Evolutionary conservation across 2,797 vertebrate genomes (phyloP).

Genomic region (Lates japonicus): DNA sequence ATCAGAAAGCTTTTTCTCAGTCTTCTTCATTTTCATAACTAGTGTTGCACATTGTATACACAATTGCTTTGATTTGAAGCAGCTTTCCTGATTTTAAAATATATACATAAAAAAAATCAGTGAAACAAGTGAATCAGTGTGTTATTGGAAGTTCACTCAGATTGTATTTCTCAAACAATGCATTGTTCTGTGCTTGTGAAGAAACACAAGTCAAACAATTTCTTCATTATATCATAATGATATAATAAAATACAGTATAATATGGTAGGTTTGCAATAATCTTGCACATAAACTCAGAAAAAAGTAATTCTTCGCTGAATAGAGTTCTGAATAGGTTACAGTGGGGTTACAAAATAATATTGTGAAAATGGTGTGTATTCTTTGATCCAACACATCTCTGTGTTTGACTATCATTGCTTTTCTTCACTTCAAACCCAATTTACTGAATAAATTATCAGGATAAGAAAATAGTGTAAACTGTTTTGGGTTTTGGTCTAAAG

Average conservation of each 20-base stretch:
- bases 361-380: neutral
- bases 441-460: neutral
- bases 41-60: constrained; percentile 8
- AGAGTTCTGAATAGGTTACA: too few relatives aligned
- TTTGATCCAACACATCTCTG: too few relatives aligned
- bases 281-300: neutral
- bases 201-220: neutral
- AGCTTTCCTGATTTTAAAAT: constrained; percentile 13
- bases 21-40: constrained; percentile 23
- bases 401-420: too few relatives aligned
- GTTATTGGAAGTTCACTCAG: constrained; percentile 18
- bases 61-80: constrained; percentile 27
- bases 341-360: neutral
- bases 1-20: constrained; percentile 40
- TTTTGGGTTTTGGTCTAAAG: neutral
- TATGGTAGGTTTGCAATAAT: too few relatives aligned
- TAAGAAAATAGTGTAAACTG: neutral
- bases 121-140: neutral
- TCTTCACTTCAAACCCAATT: neutral
- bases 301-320: neutral
- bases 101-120: neutral
- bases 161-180: neutral
- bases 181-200: neutral
- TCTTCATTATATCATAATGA: constrained; percentile 2
- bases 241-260: too few relatives aligned